phyloP scores from a whole-genome alignment of 1,140 invertebrate species.

The Plutomurus gul region DNA sequence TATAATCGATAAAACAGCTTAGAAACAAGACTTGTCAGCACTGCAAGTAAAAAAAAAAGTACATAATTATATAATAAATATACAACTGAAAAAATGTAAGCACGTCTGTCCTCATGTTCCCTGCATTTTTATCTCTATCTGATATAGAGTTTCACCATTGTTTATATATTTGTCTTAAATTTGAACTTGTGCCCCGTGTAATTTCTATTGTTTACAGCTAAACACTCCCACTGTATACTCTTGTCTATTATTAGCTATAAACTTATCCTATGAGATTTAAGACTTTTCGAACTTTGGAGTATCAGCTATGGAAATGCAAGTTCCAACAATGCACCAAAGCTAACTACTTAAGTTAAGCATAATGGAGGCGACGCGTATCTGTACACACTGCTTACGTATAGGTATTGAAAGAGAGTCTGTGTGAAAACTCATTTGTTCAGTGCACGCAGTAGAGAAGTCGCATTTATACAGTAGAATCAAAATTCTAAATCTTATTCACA shows the following conservation, averaged over 20 bases:
- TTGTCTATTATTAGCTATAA: constrained; percentile 21
- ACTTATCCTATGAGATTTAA: no score
- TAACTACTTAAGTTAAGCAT: not conserved
- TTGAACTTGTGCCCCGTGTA: not conserved
- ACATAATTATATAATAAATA: no score
- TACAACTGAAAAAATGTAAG: no score
- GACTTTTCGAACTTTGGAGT: no score
- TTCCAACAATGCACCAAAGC: no score
- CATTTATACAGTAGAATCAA: constrained; percentile 22
- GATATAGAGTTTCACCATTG: not conserved
- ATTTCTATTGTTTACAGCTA: not conserved
- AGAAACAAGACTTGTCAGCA: no score
- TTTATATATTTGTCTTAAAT: not conserved
- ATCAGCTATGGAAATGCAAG: constrained; percentile 11
- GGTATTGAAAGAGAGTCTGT: not conserved
- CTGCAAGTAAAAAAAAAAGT: no score
- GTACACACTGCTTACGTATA: not conserved
- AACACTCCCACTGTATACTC: not conserved
- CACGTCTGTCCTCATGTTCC: no score
- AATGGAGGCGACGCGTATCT: not conserved
- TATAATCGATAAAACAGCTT: no score
- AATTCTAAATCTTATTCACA: constrained; percentile 27
- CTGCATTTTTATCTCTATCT: no score
- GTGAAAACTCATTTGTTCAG: constrained; percentile 18
- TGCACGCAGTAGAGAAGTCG: not conserved